These are phyloP conservation scores for Rhinoptilus africanus DNA, from an alignment of 2,113 vertebrate genomes.

Conservation along the genomic window DNA sequence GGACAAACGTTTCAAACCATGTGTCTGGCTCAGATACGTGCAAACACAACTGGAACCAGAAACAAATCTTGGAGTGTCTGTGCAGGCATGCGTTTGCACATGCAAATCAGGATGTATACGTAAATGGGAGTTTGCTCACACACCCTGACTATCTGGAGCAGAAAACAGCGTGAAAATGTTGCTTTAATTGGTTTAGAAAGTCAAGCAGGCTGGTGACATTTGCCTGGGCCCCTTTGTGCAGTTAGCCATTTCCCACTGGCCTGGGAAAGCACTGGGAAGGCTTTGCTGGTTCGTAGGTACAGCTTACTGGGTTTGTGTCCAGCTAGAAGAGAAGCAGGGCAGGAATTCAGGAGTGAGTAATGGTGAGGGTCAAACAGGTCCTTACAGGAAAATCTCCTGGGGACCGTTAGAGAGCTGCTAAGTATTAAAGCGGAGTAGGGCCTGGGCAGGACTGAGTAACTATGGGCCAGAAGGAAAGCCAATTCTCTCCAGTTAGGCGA, in stretches of 20 bases:
- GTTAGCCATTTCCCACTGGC: not conserved
- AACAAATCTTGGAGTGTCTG: not conserved
- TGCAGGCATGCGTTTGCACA: not conserved
- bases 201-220: not conserved
- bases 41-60: not conserved
- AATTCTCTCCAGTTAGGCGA: not conserved
- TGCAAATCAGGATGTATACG: fast-evolving
- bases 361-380: fast-evolving
- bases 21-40: not conserved
- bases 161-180: not conserved
- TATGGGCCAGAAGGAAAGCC: not conserved
- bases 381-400: not conserved
- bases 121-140: not conserved
- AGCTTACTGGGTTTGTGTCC: not conserved
- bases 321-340: not conserved
- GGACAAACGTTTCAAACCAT: not conserved
- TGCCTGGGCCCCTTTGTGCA: not conserved
- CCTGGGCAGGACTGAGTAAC: not conserved
- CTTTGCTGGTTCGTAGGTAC: not conserved
- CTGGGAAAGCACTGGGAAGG: not conserved
- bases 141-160: not conserved
- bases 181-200: not conserved
- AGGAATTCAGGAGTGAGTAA: not conserved
- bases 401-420: not conserved
- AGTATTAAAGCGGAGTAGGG: not conserved